Evolutionary conservation across 1,140 invertebrate genomes (phyloP).

Genomic region (Micrasema minimum): DNA sequence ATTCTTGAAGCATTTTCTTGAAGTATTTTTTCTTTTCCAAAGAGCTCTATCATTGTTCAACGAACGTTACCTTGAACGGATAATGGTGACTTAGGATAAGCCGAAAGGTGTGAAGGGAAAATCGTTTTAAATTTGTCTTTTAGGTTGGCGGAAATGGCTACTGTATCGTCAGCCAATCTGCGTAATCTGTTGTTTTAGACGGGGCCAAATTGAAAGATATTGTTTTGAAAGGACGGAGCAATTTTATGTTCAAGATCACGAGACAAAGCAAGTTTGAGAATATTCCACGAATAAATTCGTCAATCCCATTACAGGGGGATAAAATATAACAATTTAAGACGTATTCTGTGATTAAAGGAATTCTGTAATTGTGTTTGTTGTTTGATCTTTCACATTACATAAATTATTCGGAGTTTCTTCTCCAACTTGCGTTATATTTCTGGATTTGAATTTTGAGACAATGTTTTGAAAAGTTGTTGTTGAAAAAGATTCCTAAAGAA

Average conservation of each 20-base stretch:
- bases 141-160: conserved; percentile 20
- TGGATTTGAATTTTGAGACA: too few species aligned
- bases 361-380: too few species aligned
- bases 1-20: too few species aligned
- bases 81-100: conserved; percentile 32
- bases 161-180: conserved; percentile 30
- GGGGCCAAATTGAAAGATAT: conserved; percentile 32
- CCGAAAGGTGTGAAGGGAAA: conserved; percentile 21
- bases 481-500: too few species aligned
- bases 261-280: conserved; percentile 4
- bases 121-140: conserved; percentile 35
- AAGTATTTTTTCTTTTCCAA: too few species aligned
- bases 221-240: conserved; percentile 24
- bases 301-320: not conserved
- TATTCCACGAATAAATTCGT: conserved; percentile 13
- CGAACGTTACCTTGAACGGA: conserved; percentile 4
- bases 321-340: too few species aligned
- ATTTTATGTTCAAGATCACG: conserved; percentile 24
- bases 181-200: conserved; percentile 30
- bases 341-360: too few species aligned
- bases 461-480: too few species aligned
- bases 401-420: too few species aligned
- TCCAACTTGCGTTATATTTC: too few species aligned
- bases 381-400: too few species aligned
- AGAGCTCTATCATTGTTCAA: not conserved